A percentile compares a stretch with the other conserved stretches of the same genome.
Evolutionary conservation across 2,888 invertebrate species (phyloP).

Genomic region (Choristoneura rosaceana): DNA sequence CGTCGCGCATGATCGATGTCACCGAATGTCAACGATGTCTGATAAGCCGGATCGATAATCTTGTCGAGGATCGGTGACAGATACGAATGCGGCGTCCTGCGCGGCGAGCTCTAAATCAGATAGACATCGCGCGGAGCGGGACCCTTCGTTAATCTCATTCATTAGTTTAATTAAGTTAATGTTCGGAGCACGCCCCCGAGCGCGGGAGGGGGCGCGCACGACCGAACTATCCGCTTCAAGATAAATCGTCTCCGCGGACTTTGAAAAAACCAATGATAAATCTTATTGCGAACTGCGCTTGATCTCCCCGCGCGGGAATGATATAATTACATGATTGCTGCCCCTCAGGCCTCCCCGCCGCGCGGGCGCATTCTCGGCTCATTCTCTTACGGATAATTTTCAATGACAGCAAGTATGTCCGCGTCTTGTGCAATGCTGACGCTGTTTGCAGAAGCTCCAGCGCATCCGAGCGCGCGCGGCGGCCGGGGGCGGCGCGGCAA

Average conservation of each 20-base stretch:
- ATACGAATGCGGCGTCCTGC: slow-evolving; percentile 49
- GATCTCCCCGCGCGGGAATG: slow-evolving; percentile 64
- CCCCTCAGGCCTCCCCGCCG: slow-evolving; percentile 31
- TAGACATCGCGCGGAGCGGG: slow-evolving; percentile 46
- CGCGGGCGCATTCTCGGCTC: slow-evolving; percentile 33
- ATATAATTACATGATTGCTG: slow-evolving; percentile 68
- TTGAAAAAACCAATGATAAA: slow-evolving; percentile 63
- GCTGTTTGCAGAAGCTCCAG: background rate
- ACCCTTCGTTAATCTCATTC: slow-evolving; percentile 59
- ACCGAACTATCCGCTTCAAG: slow-evolving; percentile 44
- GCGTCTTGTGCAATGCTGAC: slow-evolving; percentile 24
- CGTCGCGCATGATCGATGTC: slow-evolving; percentile 43
- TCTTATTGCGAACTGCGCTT: slow-evolving; percentile 63
- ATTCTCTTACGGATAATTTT: slow-evolving; percentile 49
- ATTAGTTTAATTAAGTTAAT: slow-evolving; percentile 68
- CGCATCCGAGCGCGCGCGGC: background rate
- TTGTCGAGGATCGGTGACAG: slow-evolving; percentile 43
- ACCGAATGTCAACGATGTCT: slow-evolving; percentile 35
- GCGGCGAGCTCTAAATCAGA: slow-evolving; percentile 50
- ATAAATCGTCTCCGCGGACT: slow-evolving; percentile 55
- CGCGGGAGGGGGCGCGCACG: slow-evolving; percentile 43
- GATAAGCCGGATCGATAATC: slow-evolving; percentile 39
- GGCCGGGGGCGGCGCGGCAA: background rate
- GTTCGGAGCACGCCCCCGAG: slow-evolving; percentile 51
- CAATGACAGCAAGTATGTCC: slow-evolving; percentile 46